A percentile compares a stretch with the other conserved stretches of the same genome.
These are phyloP conservation scores for Acrocephalus scirpaceus DNA, from an alignment of 2,797 vertebrate species.

Conservation along the genomic window DNA sequence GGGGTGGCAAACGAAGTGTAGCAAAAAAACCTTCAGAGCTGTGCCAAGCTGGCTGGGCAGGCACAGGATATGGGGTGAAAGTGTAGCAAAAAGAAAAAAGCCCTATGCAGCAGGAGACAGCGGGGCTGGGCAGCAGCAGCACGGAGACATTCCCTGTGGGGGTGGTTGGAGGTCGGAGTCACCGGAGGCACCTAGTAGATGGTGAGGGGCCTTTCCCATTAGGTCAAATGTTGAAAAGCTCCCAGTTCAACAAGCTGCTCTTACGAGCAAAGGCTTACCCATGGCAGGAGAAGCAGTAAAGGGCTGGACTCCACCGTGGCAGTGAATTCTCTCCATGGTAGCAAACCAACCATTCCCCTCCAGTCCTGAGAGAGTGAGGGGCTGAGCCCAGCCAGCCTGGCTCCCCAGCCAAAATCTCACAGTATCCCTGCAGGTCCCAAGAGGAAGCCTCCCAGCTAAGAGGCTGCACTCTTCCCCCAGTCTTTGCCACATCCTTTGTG, in stretches of 20 bases:
- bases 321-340: no score
- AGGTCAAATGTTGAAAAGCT: no score
- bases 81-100: neutral
- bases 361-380: no score
- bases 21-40: no score
- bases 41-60: no score
- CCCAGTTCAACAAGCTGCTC: no score
- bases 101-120: neutral
- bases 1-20: no score
- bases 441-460: neutral
- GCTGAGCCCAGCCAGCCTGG: neutral
- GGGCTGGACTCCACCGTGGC: no score
- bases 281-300: neutral
- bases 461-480: neutral
- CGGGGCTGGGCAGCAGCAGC: no score
- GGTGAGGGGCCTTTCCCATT: neutral
- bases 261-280: neutral
- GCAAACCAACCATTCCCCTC: neutral
- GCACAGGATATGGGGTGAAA: neutral
- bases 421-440: neutral
- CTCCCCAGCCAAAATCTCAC: neutral
- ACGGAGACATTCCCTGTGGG: no score
- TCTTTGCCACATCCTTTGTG: neutral
- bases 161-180: no score
- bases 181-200: no score